phyloP scores from a whole-genome alignment of 2,888 invertebrate species.

The Azorinus chamasolen region DNA sequence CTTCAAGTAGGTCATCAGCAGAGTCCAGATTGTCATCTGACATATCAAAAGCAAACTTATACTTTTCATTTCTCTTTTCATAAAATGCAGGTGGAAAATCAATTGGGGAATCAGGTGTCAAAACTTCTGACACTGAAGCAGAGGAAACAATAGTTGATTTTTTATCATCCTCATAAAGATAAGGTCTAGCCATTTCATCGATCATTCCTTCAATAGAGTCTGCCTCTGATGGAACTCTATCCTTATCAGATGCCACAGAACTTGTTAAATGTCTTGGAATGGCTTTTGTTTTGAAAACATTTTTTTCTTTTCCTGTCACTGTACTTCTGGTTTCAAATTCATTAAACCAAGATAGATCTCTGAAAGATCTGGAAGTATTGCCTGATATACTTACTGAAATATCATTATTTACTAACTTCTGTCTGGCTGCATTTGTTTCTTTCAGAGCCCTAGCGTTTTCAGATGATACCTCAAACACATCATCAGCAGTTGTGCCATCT shows the following conservation, averaged over 20 bases:
- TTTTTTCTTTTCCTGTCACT: neutral
- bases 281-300: neutral
- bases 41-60: conserved; percentile 33
- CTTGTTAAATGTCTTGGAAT: conserved; percentile 33
- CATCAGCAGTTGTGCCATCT: too few relatives aligned
- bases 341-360: conserved; percentile 48
- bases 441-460: too few relatives aligned
- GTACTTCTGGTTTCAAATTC: conserved; percentile 16
- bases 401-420: too few relatives aligned
- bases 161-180: conserved; percentile 11
- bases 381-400: too few relatives aligned
- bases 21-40: conserved; percentile 10
- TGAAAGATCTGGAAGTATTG: too few relatives aligned
- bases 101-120: conserved; percentile 25
- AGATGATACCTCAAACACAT: too few relatives aligned
- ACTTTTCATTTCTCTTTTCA: conserved; percentile 27
- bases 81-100: conserved; percentile 33
- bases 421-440: too few relatives aligned
- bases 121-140: too few relatives aligned
- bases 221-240: conserved; percentile 39
- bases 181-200: conserved; percentile 43
- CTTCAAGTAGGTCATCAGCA: conserved; percentile 36
- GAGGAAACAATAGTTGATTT: too few relatives aligned
- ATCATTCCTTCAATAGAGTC: conserved; percentile 62
- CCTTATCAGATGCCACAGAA: conserved; percentile 22